phyloP scores from a whole-genome alignment of 2,797 vertebrate species.

The Muscicapa striata region DNA sequence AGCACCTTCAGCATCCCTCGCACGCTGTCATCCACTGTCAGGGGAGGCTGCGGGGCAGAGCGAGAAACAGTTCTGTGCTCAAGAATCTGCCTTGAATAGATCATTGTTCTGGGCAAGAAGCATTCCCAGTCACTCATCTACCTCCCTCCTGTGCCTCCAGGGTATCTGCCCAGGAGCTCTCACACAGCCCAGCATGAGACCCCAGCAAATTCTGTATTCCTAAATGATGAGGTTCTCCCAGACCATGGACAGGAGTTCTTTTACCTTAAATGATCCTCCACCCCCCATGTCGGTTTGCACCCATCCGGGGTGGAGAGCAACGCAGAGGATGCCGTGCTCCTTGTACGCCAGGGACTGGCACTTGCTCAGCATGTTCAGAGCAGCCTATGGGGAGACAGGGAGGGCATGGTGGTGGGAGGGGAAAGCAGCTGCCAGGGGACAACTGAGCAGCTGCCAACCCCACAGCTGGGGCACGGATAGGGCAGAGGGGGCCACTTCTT shows the following conservation, averaged over 20 bases:
- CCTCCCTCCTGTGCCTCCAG: background rate
- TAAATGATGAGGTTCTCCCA: background rate
- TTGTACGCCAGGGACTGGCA: conserved; percentile 39
- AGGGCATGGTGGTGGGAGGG: rapidly evolving
- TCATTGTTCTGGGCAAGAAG: background rate
- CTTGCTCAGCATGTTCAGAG: conserved; percentile 13
- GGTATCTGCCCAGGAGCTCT: background rate
- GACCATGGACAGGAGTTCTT: background rate
- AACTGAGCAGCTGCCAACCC: background rate
- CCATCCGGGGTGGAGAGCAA: conserved; percentile 51
- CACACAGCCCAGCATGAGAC: background rate
- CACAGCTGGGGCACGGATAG: background rate
- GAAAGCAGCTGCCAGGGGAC: rapidly evolving
- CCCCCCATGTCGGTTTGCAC: background rate
- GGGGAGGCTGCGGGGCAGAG: background rate
- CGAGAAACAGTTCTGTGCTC: background rate
- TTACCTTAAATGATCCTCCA: rapidly evolving
- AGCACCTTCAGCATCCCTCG: conserved; percentile 47
- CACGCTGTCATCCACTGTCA: background rate
- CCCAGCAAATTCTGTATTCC: background rate
- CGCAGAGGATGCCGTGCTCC: conserved; percentile 28
- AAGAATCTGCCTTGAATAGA: background rate
- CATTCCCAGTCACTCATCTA: background rate
- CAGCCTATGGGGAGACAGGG: conserved; percentile 5
- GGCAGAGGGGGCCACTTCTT: background rate